Base-by-base conservation (phyloP, 2,797 vertebrate genomes). In the Percopsis omiscomaycus region DNA sequence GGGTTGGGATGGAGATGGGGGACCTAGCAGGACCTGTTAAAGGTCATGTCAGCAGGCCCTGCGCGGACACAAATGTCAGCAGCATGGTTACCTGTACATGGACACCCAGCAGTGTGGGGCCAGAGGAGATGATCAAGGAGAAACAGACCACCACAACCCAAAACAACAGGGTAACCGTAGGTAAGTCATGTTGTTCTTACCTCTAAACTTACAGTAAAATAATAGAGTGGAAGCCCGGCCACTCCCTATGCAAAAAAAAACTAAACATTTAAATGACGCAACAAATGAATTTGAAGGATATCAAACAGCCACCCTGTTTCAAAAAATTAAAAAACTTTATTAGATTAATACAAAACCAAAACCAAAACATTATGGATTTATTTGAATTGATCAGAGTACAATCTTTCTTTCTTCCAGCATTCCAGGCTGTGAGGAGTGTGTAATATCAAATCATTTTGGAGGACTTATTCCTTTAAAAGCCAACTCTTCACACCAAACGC, bases 21-120 rank as follows among this genome's bases (percentile, higher is more conserved):
- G 72, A 78, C 79, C 64, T 83, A 80, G 81, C 77, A 3, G 78
- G 85, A 75, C 81, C 83, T 73, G 69, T 74, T 84, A 90, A 88
- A 91, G 89, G 88, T 79, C 84, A 88, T 81, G 80, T 80, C 77
- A 80, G 64, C 28, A 29, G 79, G 51, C 67, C 66, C 53, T 67
- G 79, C 80, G 69, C 60, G 74, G 77, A 85, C 81, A 86, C 78
- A 87, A 89, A 88, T 86, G 86, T 84, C 83, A 87, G 59, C 82
- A 81, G 80, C 82, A 72, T 73, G 78, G 86, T 63, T 62, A 77
- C 66, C 79, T 83, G 75, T 70, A 74, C 77, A 68, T 48, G 73
- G 71, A 76, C 55, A 80, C 68, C 79, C 71, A 79, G 71, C 54
- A 1, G 79, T 62, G 75, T 15, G 15, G 59, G 64, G 47, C 63